These are phyloP conservation scores for Meloe dianella DNA, from an alignment of 2,888 invertebrate species.

Conservation along the genomic window DNA sequence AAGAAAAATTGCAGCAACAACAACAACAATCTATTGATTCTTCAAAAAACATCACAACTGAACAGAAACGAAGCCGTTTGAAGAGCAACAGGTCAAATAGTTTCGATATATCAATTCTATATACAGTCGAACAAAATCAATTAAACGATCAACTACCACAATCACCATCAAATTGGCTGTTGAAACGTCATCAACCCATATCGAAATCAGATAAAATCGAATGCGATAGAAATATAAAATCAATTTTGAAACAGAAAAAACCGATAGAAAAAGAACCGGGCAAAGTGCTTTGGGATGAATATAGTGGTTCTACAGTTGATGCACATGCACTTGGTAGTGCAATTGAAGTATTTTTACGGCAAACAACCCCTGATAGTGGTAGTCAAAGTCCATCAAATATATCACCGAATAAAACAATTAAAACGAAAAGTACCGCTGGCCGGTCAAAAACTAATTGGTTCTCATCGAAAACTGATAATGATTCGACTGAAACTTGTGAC, in stretches of 20 bases:
- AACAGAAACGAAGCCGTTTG: constrained; percentile 65
- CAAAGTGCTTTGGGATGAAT: constrained; percentile 76
- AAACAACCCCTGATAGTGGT: constrained; percentile 61
- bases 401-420: constrained; percentile 26
- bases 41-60: constrained; percentile 38
- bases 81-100: constrained; percentile 82
- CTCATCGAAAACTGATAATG: constrained; percentile 68
- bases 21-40: constrained; percentile 11
- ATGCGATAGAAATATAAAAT: constrained; percentile 44
- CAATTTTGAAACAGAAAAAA: constrained; percentile 27
- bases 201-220: constrained; percentile 32
- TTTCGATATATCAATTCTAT: constrained; percentile 79
- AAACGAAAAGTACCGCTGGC: constrained; percentile 38
- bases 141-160: constrained; percentile 39
- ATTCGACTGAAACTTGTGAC: constrained; percentile 74
- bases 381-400: constrained; percentile 19
- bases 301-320: constrained; percentile 80
- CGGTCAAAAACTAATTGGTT: constrained; percentile 63
- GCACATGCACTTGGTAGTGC: constrained; percentile 82
- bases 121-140: constrained; percentile 58
- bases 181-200: constrained; percentile 76
- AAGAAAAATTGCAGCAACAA: constrained; percentile 23
- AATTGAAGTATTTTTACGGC: constrained; percentile 80
- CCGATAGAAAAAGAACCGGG: constrained; percentile 50
- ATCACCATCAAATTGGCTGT: constrained; percentile 70